Evolutionary conservation across 2,888 invertebrate species (phyloP).

Genomic region (Sminthurides aquaticus): DNA sequence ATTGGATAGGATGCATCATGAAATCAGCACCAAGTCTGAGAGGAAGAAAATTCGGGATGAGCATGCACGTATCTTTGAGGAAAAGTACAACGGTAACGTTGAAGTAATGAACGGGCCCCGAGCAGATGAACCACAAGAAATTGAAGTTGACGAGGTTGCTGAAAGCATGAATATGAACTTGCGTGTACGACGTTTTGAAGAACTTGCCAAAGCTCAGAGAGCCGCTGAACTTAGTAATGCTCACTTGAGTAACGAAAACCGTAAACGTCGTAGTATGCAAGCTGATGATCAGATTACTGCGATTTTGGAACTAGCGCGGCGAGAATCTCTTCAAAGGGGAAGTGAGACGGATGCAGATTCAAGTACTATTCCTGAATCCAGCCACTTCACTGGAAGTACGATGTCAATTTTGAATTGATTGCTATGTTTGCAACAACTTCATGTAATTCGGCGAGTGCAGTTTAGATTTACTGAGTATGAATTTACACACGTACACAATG

Average conservation of each 20-base stretch:
- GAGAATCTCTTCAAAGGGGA: too few relatives aligned
- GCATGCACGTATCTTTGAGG: neutral
- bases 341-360: too few relatives aligned
- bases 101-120: neutral
- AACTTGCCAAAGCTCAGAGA: neutral
- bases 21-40: slow-evolving; percentile 4
- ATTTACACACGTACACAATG: too few relatives aligned
- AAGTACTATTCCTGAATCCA: too few relatives aligned
- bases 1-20: too few relatives aligned
- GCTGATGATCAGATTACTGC: neutral
- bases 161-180: neutral
- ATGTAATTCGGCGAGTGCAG: too few relatives aligned
- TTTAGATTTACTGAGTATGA: too few relatives aligned
- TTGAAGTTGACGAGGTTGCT: neutral
- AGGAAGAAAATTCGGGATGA: neutral
- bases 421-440: too few relatives aligned
- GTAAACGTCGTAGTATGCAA: neutral
- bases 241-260: neutral
- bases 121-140: neutral
- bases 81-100: neutral
- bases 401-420: too few relatives aligned
- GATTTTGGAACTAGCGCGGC: too few relatives aligned
- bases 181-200: neutral
- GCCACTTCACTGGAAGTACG: too few relatives aligned
- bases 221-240: neutral